Conservation (phyloP, 1,140 invertebrate species). For the Sarcophaga bullata region DNA sequence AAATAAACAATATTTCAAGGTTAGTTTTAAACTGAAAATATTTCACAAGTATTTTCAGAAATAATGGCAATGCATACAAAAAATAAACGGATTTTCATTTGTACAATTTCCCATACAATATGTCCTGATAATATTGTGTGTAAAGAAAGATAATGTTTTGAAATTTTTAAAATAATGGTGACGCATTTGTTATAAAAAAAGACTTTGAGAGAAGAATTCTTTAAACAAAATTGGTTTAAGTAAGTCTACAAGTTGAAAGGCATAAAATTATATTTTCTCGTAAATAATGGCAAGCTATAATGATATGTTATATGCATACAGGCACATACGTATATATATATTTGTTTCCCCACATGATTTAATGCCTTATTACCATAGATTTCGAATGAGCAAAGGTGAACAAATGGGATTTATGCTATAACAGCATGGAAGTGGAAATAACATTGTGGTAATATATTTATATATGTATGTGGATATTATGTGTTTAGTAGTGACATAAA, state of each 20-base stretch:
- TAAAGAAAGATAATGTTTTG: neutral
- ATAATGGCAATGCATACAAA: too few species aligned
- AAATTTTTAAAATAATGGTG: neutral
- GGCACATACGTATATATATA: too few species aligned
- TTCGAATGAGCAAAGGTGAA: neutral
- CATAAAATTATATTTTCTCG: neutral
- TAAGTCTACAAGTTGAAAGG: neutral
- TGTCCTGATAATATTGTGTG: too few species aligned
- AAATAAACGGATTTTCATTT: too few species aligned
- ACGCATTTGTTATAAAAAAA: neutral
- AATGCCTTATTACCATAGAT: neutral
- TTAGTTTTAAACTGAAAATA: too few species aligned
- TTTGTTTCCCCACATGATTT: neutral
- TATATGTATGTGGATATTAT: too few species aligned
- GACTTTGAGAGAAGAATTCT: neutral
- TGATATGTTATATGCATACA: too few species aligned
- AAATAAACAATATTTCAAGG: too few species aligned
- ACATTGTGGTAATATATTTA: conserved; percentile 1
- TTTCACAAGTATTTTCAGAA: too few species aligned
- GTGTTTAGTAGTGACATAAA: neutral
- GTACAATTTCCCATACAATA: too few species aligned
- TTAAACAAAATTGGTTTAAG: neutral
- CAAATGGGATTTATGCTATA: neutral
- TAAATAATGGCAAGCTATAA: neutral
- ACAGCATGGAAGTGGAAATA: neutral